These are phyloP conservation scores for Ophioderma brevispina DNA, from an alignment of 35 echinoderm and acorn worm genomes.

Conservation along the genomic window DNA sequence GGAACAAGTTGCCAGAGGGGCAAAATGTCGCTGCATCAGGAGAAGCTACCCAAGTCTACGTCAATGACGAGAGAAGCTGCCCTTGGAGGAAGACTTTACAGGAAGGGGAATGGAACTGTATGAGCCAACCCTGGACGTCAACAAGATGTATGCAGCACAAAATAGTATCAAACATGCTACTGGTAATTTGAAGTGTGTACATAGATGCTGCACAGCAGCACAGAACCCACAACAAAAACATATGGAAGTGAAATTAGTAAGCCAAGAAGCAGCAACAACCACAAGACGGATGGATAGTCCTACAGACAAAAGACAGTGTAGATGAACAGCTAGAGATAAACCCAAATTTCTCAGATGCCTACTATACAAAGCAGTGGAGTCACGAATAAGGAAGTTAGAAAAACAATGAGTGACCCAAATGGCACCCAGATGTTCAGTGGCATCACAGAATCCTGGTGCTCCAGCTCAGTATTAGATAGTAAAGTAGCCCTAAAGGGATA, in stretches of 20 bases:
- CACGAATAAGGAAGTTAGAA: neutral
- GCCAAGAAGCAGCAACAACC: neutral
- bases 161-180: neutral
- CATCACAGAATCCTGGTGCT: conserved; percentile 14
- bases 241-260: neutral
- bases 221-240: neutral
- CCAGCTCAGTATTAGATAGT: neutral
- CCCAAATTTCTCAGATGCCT: neutral
- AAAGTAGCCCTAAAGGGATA: neutral
- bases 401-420: neutral
- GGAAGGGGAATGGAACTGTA: neutral
- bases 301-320: neutral
- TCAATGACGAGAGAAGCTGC: neutral
- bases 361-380: conserved; percentile 1
- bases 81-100: neutral
- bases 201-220: neutral
- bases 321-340: neutral
- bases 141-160: neutral
- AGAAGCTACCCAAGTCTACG: neutral
- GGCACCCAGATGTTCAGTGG: neutral
- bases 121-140: neutral
- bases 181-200: neutral
- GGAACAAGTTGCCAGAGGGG: neutral
- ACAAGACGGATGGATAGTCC: neutral
- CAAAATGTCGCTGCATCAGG: neutral